Percentiles rank a stretch among this genome's conserved stretches.
These are phyloP conservation scores for Pygocentrus nattereri DNA, from an alignment of 2,797 vertebrate genomes.

Conservation along the genomic window DNA sequence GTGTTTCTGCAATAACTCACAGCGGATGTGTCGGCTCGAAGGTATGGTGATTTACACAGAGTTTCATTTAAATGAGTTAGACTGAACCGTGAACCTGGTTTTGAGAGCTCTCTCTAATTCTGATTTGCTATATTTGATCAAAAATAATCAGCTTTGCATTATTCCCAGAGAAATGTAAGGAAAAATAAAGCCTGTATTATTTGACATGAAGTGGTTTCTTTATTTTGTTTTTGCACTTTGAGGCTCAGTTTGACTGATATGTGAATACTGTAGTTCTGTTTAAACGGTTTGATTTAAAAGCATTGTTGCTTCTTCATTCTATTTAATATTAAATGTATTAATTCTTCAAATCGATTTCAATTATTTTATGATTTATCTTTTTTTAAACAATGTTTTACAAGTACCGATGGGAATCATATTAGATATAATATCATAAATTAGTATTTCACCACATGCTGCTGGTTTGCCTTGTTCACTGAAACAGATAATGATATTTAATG, in stretches of 20 bases:
- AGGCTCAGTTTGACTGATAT: no score
- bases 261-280: no score
- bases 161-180: neutral
- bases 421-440: neutral
- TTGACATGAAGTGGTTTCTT: neutral
- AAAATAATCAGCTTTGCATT: neutral
- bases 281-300: no score
- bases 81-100: no score
- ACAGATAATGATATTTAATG: no score
- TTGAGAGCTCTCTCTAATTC: neutral
- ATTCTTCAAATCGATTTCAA: neutral
- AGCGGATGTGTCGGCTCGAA: neutral
- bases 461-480: neutral
- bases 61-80: no score
- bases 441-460: neutral
- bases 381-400: neutral
- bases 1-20: neutral
- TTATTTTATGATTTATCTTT: neutral
- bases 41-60: neutral
- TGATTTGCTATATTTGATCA: neutral
- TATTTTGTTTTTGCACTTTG: neutral
- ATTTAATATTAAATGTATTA: neutral
- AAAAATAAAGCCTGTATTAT: no score
- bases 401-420: neutral
- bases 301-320: neutral